Conservation (phyloP, 2,888 invertebrate genomes). For the Rotaria macrura region DNA sequence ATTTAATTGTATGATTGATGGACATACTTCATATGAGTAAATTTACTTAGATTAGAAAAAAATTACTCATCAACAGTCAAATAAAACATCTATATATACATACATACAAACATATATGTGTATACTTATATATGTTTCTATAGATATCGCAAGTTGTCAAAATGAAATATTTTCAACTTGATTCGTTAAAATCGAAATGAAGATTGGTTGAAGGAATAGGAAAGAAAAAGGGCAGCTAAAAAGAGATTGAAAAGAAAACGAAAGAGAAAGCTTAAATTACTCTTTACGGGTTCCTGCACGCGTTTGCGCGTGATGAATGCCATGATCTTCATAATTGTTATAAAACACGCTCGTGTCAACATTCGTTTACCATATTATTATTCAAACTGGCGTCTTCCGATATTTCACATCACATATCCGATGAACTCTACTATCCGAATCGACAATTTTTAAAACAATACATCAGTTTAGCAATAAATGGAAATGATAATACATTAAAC, state of each 20-base stretch:
- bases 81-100: not conserved
- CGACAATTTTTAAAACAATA: constrained; percentile 13
- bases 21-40: not conserved
- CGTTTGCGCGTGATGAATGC: constrained; percentile 12
- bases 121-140: not conserved
- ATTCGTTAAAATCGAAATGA: not conserved
- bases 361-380: not conserved
- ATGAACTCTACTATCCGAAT: constrained; percentile 9
- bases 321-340: constrained; percentile 15
- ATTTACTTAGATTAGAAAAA: not conserved
- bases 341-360: constrained; percentile 15
- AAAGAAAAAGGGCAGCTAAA: not conserved
- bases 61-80: not conserved
- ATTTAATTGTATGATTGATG: not conserved
- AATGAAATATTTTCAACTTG: not conserved
- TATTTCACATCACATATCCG: not conserved
- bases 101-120: no score
- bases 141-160: not conserved
- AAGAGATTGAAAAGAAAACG: not conserved
- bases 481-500: not conserved
- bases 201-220: not conserved
- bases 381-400: not conserved
- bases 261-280: constrained; percentile 12
- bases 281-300: not conserved
- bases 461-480: not conserved